Conservation (phyloP, 2,797 vertebrate species). For the Philypnodon macrostomus region DNA sequence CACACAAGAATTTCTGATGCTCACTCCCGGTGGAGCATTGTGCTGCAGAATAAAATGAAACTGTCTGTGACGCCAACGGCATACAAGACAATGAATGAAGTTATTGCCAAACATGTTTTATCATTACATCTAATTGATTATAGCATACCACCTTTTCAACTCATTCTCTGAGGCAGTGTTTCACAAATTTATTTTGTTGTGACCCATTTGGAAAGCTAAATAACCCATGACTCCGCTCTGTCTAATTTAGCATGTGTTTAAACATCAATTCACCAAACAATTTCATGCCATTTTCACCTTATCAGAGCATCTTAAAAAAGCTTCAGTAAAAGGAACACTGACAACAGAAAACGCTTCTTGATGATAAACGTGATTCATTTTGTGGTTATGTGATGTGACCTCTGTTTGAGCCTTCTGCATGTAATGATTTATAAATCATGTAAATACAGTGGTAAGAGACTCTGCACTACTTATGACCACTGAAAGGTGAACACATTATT, state of each 20-base stretch:
- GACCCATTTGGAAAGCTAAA: conserved; percentile 10
- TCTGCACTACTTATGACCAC: too few relatives aligned
- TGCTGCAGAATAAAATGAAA: not conserved
- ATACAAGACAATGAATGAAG: conserved; percentile 1
- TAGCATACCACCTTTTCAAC: not conserved
- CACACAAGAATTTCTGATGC: conserved; percentile 5
- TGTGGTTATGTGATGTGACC: conserved; percentile 3
- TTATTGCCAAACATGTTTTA: conserved; percentile 4
- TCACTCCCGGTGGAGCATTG: conserved; percentile 1
- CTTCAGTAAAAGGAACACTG: not conserved
- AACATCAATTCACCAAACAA: conserved; percentile 7
- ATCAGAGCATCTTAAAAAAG: not conserved
- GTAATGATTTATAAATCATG: not conserved
- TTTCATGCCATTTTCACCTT: not conserved
- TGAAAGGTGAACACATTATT: too few relatives aligned
- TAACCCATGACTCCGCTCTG: conserved; percentile 5
- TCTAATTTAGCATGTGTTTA: conserved; percentile 4
- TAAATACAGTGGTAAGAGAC: too few relatives aligned
- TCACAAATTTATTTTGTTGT: conserved; percentile 5
- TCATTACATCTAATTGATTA: conserved; percentile 8
- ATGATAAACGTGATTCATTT: not conserved
- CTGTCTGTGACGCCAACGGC: not conserved
- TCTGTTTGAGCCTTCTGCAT: not conserved
- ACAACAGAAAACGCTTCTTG: not conserved
- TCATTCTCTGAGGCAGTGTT: conserved; percentile 1